Evolutionary conservation across 2,113 vertebrate genomes (phyloP).

Genomic region (Myotis lucifugus): DNA sequence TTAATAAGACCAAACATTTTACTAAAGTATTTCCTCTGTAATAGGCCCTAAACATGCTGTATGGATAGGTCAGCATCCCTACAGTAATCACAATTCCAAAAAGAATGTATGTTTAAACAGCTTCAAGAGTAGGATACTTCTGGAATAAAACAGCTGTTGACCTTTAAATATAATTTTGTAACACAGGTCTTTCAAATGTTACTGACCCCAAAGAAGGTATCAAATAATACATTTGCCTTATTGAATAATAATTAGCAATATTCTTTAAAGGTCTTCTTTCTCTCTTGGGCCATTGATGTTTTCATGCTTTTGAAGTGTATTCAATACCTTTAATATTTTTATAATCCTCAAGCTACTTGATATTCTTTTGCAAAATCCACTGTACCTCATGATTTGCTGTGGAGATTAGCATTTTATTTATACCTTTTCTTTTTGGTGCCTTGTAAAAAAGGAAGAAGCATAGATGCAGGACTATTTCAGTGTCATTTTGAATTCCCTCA

Average conservation of each 20-base stretch:
- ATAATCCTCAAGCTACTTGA: constrained; percentile 21
- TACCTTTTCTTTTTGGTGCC: not conserved
- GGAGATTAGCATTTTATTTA: not conserved
- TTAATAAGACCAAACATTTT: constrained; percentile 35
- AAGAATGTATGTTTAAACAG: constrained; percentile 16
- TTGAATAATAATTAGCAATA: constrained; percentile 63
- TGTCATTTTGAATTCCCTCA: not conserved
- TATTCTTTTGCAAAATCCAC: not conserved
- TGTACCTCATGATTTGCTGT: not conserved
- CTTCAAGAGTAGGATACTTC: not conserved
- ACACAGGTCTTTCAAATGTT: constrained; percentile 21
- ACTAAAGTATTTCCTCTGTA: not conserved
- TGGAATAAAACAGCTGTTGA: constrained; percentile 70
- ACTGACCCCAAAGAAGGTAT: constrained; percentile 38
- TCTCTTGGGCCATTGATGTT: constrained; percentile 35
- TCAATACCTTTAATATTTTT: constrained; percentile 21
- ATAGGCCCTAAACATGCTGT: not conserved
- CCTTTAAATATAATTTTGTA: constrained; percentile 62
- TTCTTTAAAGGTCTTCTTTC: constrained; percentile 59
- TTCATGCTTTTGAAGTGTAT: constrained; percentile 26
- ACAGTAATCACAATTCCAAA: constrained; percentile 17
- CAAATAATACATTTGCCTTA: constrained; percentile 35
- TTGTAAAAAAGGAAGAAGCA: not conserved
- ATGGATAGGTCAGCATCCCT: not conserved
- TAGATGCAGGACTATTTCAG: not conserved